A percentile compares a stretch with the other conserved stretches of the same genome.
phyloP scores from a whole-genome alignment of 2,113 vertebrate species.

The Platysternon megacephalum region DNA sequence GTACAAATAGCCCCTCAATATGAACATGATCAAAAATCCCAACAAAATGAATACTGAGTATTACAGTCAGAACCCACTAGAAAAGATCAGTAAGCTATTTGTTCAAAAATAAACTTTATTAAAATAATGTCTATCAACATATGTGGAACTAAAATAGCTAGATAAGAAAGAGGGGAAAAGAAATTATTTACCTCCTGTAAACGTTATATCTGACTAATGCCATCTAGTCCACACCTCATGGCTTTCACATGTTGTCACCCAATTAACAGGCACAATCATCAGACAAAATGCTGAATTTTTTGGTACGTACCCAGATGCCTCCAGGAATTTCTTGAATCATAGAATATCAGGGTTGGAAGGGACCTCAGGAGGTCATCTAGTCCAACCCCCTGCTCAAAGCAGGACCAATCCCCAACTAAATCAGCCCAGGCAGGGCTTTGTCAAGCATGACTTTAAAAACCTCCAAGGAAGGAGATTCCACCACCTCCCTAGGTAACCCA shows the following conservation, averaged over 20 bases:
- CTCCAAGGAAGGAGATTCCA: too few relatives aligned
- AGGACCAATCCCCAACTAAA: too few relatives aligned
- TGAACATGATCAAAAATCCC: neutral
- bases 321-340: neutral
- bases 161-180: neutral
- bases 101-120: neutral
- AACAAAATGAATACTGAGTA: neutral
- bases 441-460: too few relatives aligned
- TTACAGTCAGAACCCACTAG: neutral
- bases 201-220: neutral
- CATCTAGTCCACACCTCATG: neutral
- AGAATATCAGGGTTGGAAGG: too few relatives aligned
- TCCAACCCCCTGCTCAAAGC: too few relatives aligned
- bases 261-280: neutral
- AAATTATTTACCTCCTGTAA: neutral
- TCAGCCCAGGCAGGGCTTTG: too few relatives aligned
- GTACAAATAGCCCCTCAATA: accelerated
- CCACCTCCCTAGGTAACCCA: too few relatives aligned
- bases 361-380: too few relatives aligned
- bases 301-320: neutral
- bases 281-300: neutral
- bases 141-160: neutral
- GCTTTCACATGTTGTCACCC: neutral
- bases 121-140: accelerated
- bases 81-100: neutral